Base-by-base conservation (phyloP, 2,888 invertebrate species). In the Hoplodrina ambigua region DNA sequence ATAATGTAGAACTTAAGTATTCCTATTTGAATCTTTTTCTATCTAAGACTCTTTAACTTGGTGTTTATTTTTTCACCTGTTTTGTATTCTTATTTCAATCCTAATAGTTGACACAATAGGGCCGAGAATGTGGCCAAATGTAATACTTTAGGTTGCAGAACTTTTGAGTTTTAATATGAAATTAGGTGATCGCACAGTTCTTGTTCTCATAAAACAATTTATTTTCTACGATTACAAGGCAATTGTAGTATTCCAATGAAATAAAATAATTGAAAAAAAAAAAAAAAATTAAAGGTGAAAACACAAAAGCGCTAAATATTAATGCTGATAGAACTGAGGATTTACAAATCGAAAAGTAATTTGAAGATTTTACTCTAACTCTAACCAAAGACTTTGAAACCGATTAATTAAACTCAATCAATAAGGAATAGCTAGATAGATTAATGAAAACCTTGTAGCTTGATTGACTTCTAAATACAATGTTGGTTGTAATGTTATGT, bases 381-480 rank as follows among this genome's bases (percentile, higher is more conserved):
- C 5, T 17, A 5, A 46, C 4, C 1, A n/a, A 17, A 37, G 50
- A 80, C 54, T 59, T 44, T 61, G 53, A 41, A 69, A 53, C 19
- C 7, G 53, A 71, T 65, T 77, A 15, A 70, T 77, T 77, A 55
- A 63, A 37, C 61, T 17, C 50, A 77, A 71, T 77, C 64, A 65
- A 58, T 66, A n/a, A 57, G 56, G 55, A 58, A 65, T 52, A 37
- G 41, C 0, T 41, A 11, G 11, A 4, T 41, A 41, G 62, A 81
- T 78, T 71, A 71, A 70, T 60, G 50, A 66, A 70, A 77, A 71
- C 78, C 62, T 63, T 77, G 77, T 33, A 4, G 55, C 33, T 66
- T 56, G 72, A 81, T 80, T 80, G 70, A 63, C 80, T 75, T 61
- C 25, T 46, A 57, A 57, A 72, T 50, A 72, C 58, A 56, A 46